Evolutionary conservation across 2,113 vertebrate species (phyloP), one percentile per base, ranked within the genome.

Genomic region (Carassius carassius): DNA sequence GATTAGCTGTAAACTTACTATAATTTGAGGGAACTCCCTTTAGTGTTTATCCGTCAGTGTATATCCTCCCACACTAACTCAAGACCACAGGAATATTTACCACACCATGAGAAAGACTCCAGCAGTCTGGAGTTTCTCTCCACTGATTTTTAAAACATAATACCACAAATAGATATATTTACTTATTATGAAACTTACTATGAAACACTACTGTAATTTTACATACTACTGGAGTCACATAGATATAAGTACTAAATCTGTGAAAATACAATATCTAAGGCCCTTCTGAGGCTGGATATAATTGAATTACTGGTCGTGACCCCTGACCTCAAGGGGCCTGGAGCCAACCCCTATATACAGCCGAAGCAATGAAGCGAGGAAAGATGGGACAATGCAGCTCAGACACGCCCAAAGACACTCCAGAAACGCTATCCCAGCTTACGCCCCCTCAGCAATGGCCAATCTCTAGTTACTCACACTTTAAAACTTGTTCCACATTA

Each of bases 281-380:
- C 44, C n/a, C 25, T 87, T 81, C 29, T 80, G 86, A 86, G 80
- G 88, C 78, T 81, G 35, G 47, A 69, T 58, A 88, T 92, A 90
- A 92, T 92, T 83, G 82, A 92, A 92, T 93, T 88, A 92, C 85
- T 82, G 82, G 77, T 81, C 82, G 76, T 89, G 90, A 93, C 90
- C 91, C 87, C 87, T 79, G 88, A 91, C 86, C 86, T 82, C 23
- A 29, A 81, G 63, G 29, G 76, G 44, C 82, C 89, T 86, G 88
- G 88, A 89, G 88, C 87, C 49, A 4, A 89, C 78, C 58, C 86
- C 84, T 89, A 65, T 85, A 85, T 76, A 91, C 84, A 87, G 74
- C 16, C 83, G 80, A 88, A 25, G 88, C 83, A 58, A 41, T 82
- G 72, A 88, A 90, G 72, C 35, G 6, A 86, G 23, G 70, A 86